Evolutionary conservation across 2,797 vertebrate species (phyloP).

Genomic region (Anableps anableps): DNA sequence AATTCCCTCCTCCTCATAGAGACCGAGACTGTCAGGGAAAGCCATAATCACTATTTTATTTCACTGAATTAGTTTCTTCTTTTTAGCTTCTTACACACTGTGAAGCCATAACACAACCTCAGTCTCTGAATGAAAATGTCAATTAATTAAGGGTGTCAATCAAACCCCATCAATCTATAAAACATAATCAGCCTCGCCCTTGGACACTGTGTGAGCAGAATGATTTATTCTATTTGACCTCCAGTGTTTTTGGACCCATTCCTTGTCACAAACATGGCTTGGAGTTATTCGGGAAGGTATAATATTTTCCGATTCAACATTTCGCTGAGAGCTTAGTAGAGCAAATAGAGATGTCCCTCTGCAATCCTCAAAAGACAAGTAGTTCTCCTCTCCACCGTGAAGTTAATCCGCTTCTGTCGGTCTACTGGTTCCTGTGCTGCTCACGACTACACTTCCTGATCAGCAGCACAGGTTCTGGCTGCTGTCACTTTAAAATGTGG

Average conservation of each 20-base stretch:
- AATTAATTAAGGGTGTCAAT: background rate
- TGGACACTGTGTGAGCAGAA: slow-evolving; percentile 27
- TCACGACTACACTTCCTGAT: slow-evolving; percentile 44
- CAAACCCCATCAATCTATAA: background rate
- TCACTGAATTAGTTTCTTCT: background rate
- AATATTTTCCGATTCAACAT: slow-evolving; percentile 45
- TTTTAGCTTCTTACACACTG: background rate
- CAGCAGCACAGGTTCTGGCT: slow-evolving; percentile 39
- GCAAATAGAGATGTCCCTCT: background rate
- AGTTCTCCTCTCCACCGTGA: slow-evolving; percentile 53
- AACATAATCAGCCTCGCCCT: slow-evolving; percentile 3
- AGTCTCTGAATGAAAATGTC: background rate
- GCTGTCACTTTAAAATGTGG: slow-evolving; percentile 32
- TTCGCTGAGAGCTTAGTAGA: slow-evolving; percentile 48
- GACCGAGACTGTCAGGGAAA: too few relatives aligned
- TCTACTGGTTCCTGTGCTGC: slow-evolving; percentile 53
- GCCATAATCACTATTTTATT: background rate
- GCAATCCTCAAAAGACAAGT: slow-evolving; percentile 63
- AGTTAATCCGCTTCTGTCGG: slow-evolving; percentile 63
- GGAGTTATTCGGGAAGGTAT: slow-evolving; percentile 18
- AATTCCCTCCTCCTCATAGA: too few relatives aligned
- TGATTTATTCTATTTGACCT: slow-evolving; percentile 37
- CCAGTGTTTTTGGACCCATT: background rate
- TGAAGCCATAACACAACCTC: background rate
- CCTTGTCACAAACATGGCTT: slow-evolving; percentile 11